Conservation (phyloP, 1,140 invertebrate genomes). For the Trachymyrmex cornetzi region DNA sequence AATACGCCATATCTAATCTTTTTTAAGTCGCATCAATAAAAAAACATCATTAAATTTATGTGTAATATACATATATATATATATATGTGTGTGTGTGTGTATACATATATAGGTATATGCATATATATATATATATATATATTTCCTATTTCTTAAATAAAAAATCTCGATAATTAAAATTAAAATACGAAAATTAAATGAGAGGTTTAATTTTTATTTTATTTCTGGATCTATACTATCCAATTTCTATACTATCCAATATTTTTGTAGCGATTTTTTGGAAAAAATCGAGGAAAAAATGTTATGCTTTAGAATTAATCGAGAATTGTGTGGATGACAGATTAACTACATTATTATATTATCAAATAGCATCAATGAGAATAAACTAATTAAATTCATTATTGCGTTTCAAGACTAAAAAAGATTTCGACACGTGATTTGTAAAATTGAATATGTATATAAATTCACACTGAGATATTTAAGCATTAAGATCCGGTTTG, state of each 20-base stretch:
- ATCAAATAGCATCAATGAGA: no score
- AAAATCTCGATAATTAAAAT: neutral
- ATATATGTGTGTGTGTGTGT: no score
- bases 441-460: no score
- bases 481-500: no score
- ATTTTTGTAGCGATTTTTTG: neutral
- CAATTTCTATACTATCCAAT: neutral
- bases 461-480: no score
- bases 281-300: neutral
- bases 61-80: neutral
- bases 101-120: no score
- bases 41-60: neutral
- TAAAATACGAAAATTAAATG: neutral
- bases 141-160: neutral
- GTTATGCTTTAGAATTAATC: neutral
- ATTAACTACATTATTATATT: neutral
- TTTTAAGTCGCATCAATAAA: neutral
- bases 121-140: no score
- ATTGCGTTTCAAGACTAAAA: no score
- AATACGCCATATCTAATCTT: no score
- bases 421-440: no score
- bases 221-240: no score
- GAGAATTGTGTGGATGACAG: neutral
- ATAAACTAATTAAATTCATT: no score
- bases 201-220: constrained; percentile 9